Base-by-base conservation (phyloP, 2,888 invertebrate genomes). In the Parapristionchus giblindavisi region DNA sequence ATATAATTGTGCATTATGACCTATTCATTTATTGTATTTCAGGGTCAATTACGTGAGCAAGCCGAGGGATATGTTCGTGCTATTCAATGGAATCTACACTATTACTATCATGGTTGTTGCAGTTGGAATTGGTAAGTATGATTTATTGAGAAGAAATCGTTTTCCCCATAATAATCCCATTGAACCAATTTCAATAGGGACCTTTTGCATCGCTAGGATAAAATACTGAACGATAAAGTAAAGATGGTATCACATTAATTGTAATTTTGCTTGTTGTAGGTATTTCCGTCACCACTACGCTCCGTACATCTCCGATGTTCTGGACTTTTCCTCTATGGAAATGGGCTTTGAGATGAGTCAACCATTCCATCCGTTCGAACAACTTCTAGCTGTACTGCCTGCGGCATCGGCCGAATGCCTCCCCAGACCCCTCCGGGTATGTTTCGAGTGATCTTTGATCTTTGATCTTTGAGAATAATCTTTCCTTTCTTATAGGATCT, bases 271-370 rank as follows among this genome's bases (percentile, higher is more conserved):
- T n/a, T n/a, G n/a, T 2, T 29, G 32, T 80, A 89, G 89, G 89
- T 90, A 85, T 89, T 99, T 96, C 89, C 96, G 96, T 0, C 94
- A 94, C 88, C 97, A 99, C 89, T 99, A 98, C 89, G 94, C 97
- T 0, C 98, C 98, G 0, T 97, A 93, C 88, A 93, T 96, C 82
- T 96, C 96, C 3, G 98, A 98, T 88, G 92, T 98, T 48, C 92
- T 92, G 84, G 92, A 93, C 76, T 95, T 97, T 87, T 83, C 87
- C 34, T 77, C 93, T 81, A 89, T 93, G 80, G 91, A 93, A 84
- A 91, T 97, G n/a, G 91, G 92, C 40, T 96, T 94, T 88, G 93
- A 95, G 17, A 88, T 93, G 80, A 94, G 93, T 2, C 91, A 91
- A 81, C 97, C 98, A 0, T 98, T 98, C 89, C 91, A 93, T 80